Evolutionary conservation across 2,888 invertebrate species (phyloP).

Genomic region (Syrista parreyssii): DNA sequence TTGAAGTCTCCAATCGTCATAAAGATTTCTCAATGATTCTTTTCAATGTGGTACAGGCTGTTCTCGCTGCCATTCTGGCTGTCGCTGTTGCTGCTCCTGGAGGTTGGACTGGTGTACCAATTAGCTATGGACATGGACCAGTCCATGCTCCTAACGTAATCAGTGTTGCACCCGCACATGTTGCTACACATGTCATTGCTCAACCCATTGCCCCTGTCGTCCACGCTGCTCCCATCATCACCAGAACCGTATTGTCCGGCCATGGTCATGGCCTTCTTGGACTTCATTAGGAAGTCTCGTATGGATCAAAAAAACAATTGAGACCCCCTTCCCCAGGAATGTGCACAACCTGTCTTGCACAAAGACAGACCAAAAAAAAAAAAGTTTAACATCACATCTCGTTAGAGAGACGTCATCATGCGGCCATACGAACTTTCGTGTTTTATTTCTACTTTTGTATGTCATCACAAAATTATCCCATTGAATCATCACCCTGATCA

Average conservation of each 20-base stretch:
- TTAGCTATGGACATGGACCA: constrained; percentile 52
- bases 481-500: not conserved
- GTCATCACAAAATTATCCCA: constrained; percentile 1
- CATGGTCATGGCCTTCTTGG: constrained; percentile 30
- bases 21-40: no score
- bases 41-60: constrained; percentile 44
- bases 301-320: constrained; percentile 17
- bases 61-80: constrained; percentile 61
- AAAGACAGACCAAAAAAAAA: not conserved
- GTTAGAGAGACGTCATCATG: not conserved
- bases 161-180: constrained; percentile 46
- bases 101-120: constrained; percentile 66
- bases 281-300: constrained; percentile 15
- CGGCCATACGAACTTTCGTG: not conserved
- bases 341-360: constrained; percentile 1
- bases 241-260: constrained; percentile 30
- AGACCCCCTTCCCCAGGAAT: constrained; percentile 3
- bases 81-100: constrained; percentile 68
- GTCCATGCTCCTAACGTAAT: constrained; percentile 57
- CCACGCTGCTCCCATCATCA: constrained; percentile 61
- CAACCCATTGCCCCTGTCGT: constrained; percentile 64
- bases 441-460: constrained; percentile 4
- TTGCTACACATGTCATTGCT: constrained; percentile 56
- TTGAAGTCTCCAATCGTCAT: no score
- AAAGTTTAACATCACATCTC: not conserved